These are phyloP conservation scores for Crenichthys baileyi DNA, from an alignment of 2,797 vertebrate genomes.

Conservation along the genomic window DNA sequence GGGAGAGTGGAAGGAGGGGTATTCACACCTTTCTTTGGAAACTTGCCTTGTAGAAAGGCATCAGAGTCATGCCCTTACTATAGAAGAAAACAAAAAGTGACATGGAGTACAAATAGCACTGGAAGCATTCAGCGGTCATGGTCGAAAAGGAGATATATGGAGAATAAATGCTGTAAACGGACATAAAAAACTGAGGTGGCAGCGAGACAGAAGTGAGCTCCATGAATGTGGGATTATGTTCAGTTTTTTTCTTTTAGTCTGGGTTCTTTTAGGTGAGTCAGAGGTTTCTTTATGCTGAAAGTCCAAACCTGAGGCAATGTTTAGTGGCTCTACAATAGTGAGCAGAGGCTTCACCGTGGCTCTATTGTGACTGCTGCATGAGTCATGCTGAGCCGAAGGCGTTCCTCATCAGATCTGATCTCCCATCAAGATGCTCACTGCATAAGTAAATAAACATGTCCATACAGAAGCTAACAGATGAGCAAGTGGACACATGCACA, in stretches of 20 bases:
- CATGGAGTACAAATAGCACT: slow-evolving; percentile 46
- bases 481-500: slow-evolving; percentile 12
- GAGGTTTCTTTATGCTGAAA: slow-evolving; percentile 30
- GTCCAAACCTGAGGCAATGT: slow-evolving; percentile 44
- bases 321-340: slow-evolving; percentile 21
- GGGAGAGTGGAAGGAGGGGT: slow-evolving; percentile 30
- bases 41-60: slow-evolving; percentile 52
- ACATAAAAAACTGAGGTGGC: slow-evolving; percentile 4
- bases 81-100: slow-evolving; percentile 33
- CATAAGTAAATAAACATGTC: slow-evolving; percentile 4
- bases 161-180: not conserved
- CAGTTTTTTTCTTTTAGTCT: slow-evolving; percentile 30
- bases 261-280: slow-evolving; percentile 36
- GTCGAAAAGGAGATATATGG: not conserved
- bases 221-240: slow-evolving; percentile 10
- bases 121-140: not conserved
- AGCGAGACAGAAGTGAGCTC: not conserved
- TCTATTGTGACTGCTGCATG: slow-evolving; percentile 38
- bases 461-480: not conserved
- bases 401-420: slow-evolving; percentile 47
- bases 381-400: slow-evolving; percentile 58
- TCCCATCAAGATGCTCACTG: slow-evolving; percentile 6
- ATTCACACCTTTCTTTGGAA: slow-evolving; percentile 60
- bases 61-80: slow-evolving; percentile 62
- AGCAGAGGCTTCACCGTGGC: slow-evolving; percentile 23